Conservation (phyloP, 2,113 vertebrate genomes). For the Morone saxatilis region DNA sequence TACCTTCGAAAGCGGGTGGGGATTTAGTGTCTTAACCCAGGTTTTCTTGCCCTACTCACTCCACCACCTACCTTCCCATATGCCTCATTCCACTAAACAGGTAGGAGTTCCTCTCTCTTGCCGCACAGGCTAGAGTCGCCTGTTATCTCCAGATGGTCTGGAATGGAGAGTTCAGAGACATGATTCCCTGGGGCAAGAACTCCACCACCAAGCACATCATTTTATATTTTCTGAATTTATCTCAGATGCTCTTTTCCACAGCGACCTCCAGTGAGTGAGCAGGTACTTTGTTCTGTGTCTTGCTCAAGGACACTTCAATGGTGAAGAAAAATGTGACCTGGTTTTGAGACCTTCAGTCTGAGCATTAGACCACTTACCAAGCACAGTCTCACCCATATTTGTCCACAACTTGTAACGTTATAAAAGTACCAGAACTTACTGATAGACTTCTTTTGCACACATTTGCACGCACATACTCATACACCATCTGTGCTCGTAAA, state of each 20-base stretch:
- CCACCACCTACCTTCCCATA: conserved; percentile 30
- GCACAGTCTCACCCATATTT: not conserved
- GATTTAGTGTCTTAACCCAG: conserved; percentile 28
- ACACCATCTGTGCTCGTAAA: conserved; percentile 42
- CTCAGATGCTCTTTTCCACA: conserved; percentile 34
- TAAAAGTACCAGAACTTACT: conserved; percentile 11
- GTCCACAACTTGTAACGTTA: conserved; percentile 14
- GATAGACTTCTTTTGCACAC: conserved; percentile 12
- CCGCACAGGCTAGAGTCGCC: conserved; percentile 27
- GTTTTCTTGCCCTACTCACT: conserved; percentile 23
- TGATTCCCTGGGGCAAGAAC: conserved; percentile 59
- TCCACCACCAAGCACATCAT: conserved; percentile 58
- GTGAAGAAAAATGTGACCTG: conserved; percentile 47
- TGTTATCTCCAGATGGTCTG: conserved; percentile 72
- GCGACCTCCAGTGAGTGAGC: conserved; percentile 51
- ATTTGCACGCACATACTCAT: not conserved
- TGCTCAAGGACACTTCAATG: conserved; percentile 66
- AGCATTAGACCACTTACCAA: conserved; percentile 21
- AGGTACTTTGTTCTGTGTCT: conserved; percentile 47
- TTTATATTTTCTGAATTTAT: conserved; percentile 68
- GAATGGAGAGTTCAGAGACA: conserved; percentile 57
- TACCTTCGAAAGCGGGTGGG: not conserved
- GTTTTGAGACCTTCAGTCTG: conserved; percentile 46
- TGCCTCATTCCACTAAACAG: conserved; percentile 54
- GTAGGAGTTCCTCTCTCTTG: conserved; percentile 44